Conservation (phyloP, 2,113 vertebrate genomes). For the Sceloporus tristichus region DNA sequence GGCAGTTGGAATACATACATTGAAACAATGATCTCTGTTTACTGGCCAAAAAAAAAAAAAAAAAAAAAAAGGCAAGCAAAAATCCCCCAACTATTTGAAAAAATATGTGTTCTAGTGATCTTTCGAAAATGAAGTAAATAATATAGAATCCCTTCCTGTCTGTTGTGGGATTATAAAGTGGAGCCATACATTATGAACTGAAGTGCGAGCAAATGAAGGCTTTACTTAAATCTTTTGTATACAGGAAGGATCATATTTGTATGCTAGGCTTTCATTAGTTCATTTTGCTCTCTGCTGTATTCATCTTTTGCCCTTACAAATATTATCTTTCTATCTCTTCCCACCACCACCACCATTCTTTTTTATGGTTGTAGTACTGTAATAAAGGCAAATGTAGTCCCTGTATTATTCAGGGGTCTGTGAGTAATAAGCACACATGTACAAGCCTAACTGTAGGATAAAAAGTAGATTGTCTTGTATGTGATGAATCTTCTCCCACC, state of each 20-base stretch:
- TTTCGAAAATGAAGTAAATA: constrained; percentile 38
- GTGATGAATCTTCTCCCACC: accelerated
- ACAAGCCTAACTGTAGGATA: accelerated
- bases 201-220: not conserved
- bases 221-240: constrained; percentile 30
- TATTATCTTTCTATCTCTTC: constrained; percentile 9
- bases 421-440: not conserved
- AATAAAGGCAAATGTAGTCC: not conserved
- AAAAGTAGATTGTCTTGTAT: not conserved
- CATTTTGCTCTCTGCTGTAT: not conserved
- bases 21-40: constrained; percentile 44
- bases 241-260: not conserved
- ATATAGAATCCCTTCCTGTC: constrained; percentile 32
- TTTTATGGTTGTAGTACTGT: not conserved
- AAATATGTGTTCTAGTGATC: constrained; percentile 12
- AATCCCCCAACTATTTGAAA: constrained; percentile 3
- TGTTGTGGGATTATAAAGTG: constrained; percentile 37
- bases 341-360: not conserved
- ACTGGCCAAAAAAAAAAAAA: not conserved
- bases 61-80: not conserved
- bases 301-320: not conserved
- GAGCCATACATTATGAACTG: not conserved
- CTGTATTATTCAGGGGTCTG: not conserved
- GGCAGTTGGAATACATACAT: not conserved
- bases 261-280: not conserved